Evolutionary conservation across 2,797 vertebrate species (phyloP).

Genomic region (Gadopsis bispinosus): DNA sequence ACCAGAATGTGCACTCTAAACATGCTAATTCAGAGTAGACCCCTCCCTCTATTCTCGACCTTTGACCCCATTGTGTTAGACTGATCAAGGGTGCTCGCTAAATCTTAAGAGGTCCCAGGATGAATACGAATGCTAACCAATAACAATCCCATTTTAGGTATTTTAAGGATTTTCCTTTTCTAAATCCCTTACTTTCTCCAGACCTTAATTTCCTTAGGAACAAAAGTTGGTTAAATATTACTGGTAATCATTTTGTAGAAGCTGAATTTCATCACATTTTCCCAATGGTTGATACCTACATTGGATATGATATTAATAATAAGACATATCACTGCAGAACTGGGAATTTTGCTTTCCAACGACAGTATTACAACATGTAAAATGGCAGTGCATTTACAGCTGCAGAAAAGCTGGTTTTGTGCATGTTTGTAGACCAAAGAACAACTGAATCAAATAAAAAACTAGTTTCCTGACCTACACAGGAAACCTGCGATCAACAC

Average conservation of each 20-base stretch:
- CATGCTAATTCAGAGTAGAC: slow-evolving; percentile 16
- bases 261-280: neutral
- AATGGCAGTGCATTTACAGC: neutral
- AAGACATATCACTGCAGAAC: neutral
- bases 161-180: neutral
- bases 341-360: neutral
- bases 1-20: slow-evolving; percentile 12
- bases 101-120: neutral
- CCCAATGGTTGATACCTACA: neutral
- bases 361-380: neutral
- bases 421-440: neutral
- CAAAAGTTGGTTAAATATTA: neutral
- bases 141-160: neutral
- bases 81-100: slow-evolving; percentile 12
- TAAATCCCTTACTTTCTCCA: neutral
- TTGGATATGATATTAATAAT: neutral
- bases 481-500: neutral
- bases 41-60: slow-evolving; percentile 54
- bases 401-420: neutral
- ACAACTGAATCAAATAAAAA: neutral
- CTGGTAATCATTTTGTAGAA: neutral
- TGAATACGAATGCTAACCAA: neutral
- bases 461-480: neutral
- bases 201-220: neutral
- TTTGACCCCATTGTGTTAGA: slow-evolving; percentile 46